These are phyloP conservation scores for Myzus persicae DNA, from an alignment of 1,140 invertebrate genomes.

Conservation along the genomic window DNA sequence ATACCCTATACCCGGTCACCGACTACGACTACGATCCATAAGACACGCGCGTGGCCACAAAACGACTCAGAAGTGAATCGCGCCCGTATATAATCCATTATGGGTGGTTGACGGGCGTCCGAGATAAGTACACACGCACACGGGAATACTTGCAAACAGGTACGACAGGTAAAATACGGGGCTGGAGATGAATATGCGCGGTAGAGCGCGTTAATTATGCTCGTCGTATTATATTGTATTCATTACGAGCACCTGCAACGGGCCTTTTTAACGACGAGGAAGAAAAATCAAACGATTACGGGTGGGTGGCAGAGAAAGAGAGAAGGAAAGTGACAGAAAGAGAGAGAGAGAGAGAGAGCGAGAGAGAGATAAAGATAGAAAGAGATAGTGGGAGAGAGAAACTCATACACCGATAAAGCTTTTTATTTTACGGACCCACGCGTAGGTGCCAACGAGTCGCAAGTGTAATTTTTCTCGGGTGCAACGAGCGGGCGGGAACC, in stretches of 20 bases:
- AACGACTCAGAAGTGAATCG: neutral
- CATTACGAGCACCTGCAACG: neutral
- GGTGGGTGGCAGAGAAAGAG: neutral
- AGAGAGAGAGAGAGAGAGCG: neutral
- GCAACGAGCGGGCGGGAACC: neutral
- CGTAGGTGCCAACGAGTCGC: neutral
- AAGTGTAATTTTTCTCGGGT: slow-evolving; percentile 36
- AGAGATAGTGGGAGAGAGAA: neutral
- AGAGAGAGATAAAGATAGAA: too few relatives aligned
- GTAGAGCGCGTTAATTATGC: neutral
- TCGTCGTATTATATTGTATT: neutral
- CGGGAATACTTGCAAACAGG: neutral
- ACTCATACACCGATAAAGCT: slow-evolving; percentile 4
- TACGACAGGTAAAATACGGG: neutral
- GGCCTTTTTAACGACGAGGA: neutral
- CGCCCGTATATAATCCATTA: slow-evolving; percentile 28
- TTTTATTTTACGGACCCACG: slow-evolving; percentile 3
- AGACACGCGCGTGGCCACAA: neutral
- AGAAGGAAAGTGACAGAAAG: neutral
- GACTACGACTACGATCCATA: neutral
- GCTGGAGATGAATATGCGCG: neutral
- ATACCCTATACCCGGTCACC: neutral
- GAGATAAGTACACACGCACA: neutral
- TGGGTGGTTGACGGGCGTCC: neutral
- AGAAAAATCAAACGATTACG: neutral